These are phyloP conservation scores for Napeogenes sylphis DNA, from an alignment of 2,888 invertebrate species.

Conservation along the genomic window DNA sequence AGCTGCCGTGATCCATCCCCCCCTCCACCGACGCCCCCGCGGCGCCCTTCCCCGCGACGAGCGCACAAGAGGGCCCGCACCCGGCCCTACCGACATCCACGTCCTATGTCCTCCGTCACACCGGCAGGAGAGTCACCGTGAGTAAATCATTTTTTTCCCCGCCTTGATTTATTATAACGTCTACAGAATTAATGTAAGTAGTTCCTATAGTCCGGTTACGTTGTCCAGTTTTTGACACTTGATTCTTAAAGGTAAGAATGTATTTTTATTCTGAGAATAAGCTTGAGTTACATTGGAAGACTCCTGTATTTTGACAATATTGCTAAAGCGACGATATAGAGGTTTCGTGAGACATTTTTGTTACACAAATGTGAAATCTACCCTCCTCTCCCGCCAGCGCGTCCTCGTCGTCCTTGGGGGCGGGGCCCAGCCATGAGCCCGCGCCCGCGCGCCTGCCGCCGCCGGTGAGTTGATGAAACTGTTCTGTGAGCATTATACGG, in stretches of 20 bases:
- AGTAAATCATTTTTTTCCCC: conserved; percentile 10
- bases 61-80: conserved; percentile 14
- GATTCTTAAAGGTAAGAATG: too few species aligned
- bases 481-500: conserved; percentile 26
- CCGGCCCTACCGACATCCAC: conserved; percentile 31
- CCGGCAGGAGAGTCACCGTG: conserved; percentile 16
- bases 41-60: conserved; percentile 24
- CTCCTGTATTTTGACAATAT: too few species aligned
- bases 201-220: not conserved
- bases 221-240: too few species aligned
- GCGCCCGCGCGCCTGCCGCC: conserved; percentile 28
- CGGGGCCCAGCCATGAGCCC: conserved; percentile 32
- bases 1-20: conserved; percentile 44
- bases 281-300: too few species aligned
- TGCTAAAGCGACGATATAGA: too few species aligned
- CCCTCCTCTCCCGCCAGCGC: not conserved
- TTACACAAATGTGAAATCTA: too few species aligned
- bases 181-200: not conserved
- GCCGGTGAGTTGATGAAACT: conserved; percentile 34
- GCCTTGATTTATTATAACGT: not conserved
- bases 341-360: too few species aligned
- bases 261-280: too few species aligned
- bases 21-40: conserved; percentile 26
- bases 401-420: conserved; percentile 32
- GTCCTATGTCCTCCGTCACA: conserved; percentile 29